Conservation (phyloP, 2,797 vertebrate genomes). For the Valencia hispanica region DNA sequence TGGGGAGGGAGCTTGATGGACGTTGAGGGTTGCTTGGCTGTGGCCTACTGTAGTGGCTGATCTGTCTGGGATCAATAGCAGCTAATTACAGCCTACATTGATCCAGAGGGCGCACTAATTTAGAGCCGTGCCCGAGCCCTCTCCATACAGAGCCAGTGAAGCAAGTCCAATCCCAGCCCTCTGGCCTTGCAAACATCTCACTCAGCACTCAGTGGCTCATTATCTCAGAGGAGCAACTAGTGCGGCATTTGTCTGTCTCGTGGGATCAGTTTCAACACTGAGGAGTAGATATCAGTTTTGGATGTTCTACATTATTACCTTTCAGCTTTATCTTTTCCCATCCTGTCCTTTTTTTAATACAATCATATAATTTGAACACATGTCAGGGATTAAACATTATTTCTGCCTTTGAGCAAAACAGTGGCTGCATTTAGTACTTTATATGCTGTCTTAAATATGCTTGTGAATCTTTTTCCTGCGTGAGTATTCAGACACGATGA, state of each 20-base stretch:
- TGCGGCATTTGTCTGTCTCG: conserved; percentile 57
- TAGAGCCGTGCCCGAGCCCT: conserved; percentile 67
- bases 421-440: not conserved
- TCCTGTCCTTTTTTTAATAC: not conserved
- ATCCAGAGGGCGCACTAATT: conserved; percentile 79
- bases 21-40: conserved; percentile 74
- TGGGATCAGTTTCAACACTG: conserved; percentile 43
- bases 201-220: conserved; percentile 74
- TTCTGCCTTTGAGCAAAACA: not conserved
- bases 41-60: conserved; percentile 79
- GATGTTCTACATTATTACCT: conserved; percentile 47
- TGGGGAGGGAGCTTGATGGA: conserved; percentile 70
- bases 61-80: conserved; percentile 80
- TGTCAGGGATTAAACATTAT: not conserved
- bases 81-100: conserved; percentile 84
- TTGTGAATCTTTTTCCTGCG: not conserved
- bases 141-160: conserved; percentile 62
- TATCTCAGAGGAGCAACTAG: conserved; percentile 72
- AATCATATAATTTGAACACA: not conserved
- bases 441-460: not conserved
- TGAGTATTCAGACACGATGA: not conserved
- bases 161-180: conserved; percentile 70
- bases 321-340: conserved; percentile 27
- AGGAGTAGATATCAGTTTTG: conserved; percentile 35
- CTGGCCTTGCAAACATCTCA: conserved; percentile 74